Evolutionary conservation across 2,113 vertebrate genomes (phyloP).

Genomic region (Pithys albifrons): DNA sequence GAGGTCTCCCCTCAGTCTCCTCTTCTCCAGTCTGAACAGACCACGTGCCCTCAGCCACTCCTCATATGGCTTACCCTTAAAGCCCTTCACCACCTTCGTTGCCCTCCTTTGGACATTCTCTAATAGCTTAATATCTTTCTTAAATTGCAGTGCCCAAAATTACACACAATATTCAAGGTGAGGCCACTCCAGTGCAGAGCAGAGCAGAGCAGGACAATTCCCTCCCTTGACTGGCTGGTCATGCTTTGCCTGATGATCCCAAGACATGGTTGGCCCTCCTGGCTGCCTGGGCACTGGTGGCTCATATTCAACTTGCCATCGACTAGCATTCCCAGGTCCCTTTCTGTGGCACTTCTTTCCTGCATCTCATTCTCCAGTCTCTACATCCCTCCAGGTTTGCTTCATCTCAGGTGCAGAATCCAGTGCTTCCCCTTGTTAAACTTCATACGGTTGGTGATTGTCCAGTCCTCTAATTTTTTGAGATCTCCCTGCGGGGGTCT

Average conservation of each 20-base stretch:
- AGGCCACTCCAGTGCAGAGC: background rate
- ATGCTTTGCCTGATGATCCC: background rate
- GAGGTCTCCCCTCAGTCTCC: background rate
- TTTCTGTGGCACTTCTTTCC: background rate
- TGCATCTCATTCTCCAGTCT: background rate
- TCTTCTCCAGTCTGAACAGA: background rate
- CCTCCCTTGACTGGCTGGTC: background rate
- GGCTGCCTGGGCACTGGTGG: background rate
- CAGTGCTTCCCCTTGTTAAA: background rate
- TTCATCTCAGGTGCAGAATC: background rate
- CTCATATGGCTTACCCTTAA: background rate
- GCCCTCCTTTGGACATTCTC: background rate
- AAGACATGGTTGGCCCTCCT: background rate
- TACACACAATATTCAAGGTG: background rate
- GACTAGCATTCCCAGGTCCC: background rate
- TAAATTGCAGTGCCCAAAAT: background rate
- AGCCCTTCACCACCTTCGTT: background rate
- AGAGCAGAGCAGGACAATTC: background rate
- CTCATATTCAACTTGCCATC: background rate
- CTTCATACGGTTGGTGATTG: background rate
- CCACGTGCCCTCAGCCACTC: background rate
- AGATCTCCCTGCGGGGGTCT: background rate
- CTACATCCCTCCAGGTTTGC: background rate
- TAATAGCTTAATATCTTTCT: background rate
- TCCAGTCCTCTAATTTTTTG: background rate